Conservation (phyloP, 2,113 vertebrate genomes). For the Corvus moneduloides region DNA sequence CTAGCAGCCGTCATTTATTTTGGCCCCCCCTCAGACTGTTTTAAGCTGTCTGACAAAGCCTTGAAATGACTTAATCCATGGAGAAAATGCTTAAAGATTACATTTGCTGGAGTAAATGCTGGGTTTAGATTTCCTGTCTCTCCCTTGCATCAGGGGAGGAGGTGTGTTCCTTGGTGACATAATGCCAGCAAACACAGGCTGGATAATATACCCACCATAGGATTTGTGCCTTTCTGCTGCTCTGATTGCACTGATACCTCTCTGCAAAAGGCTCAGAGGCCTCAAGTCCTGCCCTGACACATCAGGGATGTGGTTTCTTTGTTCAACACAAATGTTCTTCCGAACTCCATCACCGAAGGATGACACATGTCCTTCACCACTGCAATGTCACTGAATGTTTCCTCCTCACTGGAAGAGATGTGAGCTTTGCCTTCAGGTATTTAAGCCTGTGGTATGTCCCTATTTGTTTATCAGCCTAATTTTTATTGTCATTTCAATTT, state of each 20-base stretch:
- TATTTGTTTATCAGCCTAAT: neutral
- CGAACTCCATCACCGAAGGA: neutral
- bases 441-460: neutral
- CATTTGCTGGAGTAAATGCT: neutral
- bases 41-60: neutral
- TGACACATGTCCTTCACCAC: neutral
- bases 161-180: neutral
- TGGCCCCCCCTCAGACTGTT: neutral
- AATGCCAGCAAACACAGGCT: neutral
- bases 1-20: neutral
- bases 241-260: neutral
- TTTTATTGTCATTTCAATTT: neutral
- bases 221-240: neutral
- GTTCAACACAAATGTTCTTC: neutral
- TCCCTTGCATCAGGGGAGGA: neutral
- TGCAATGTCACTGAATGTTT: rapidly evolving
- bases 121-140: neutral
- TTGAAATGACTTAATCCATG: neutral
- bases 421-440: neutral
- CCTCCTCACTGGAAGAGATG: neutral
- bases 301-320: neutral
- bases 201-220: rapidly evolving
- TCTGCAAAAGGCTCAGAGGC: neutral
- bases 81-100: neutral
- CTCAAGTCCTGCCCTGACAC: neutral